Conservation (phyloP, 92 coral and sea anemone species). For the Pocillopora meandrina region DNA sequence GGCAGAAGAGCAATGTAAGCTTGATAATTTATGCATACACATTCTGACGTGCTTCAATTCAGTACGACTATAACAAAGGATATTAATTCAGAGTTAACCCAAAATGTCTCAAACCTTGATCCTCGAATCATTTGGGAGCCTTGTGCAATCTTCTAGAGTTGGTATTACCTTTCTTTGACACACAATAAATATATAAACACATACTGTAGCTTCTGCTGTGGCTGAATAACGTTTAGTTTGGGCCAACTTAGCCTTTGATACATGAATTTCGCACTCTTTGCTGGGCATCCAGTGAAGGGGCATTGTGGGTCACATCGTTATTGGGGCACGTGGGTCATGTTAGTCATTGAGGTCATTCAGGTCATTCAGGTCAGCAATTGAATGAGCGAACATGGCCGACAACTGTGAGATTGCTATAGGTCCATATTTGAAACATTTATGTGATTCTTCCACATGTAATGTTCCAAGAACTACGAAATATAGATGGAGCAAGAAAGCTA, state of each 20-base stretch:
- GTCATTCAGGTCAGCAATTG: no score
- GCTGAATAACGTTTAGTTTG: no score
- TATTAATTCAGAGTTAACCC: background rate
- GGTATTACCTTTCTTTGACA: background rate
- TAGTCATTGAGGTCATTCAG: no score
- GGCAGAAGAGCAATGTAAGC: no score
- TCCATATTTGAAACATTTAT: constrained; percentile 27
- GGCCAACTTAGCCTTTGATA: no score
- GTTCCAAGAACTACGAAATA: constrained; percentile 29
- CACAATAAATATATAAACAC: background rate
- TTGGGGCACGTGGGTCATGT: no score
- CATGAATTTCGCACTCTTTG: background rate
- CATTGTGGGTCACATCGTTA: background rate
- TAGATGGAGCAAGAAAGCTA: constrained; percentile 12
- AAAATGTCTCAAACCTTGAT: constrained; percentile 15
- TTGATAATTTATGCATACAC: no score
- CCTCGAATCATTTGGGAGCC: constrained; percentile 21
- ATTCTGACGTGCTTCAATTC: no score
- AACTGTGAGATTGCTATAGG: constrained; percentile 2
- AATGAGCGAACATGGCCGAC: constrained; percentile 4
- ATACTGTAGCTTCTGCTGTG: no score
- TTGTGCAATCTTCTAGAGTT: background rate
- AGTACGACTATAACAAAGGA: no score
- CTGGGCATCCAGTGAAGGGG: background rate
- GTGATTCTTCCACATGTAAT: background rate